Evolutionary conservation across 2,888 invertebrate genomes (phyloP).

Genomic region (Heteropelma amictum): DNA sequence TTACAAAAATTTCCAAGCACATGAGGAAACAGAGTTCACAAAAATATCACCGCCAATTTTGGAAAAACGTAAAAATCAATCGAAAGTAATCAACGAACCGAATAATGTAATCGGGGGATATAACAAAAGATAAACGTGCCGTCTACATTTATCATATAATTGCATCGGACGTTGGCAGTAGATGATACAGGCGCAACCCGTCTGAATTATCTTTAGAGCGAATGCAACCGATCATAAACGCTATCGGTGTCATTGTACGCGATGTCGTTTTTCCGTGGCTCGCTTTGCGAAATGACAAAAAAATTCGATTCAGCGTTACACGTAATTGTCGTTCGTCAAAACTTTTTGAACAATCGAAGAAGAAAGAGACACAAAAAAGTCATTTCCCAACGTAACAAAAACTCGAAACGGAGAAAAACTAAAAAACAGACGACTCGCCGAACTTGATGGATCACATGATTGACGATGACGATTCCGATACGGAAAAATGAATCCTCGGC

Average conservation of each 20-base stretch:
- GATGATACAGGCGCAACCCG: slow-evolving; percentile 54
- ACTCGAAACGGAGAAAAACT: slow-evolving; percentile 11
- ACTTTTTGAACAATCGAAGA: not conserved
- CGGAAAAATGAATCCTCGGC: not conserved
- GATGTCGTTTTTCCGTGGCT: not conserved
- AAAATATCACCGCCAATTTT: slow-evolving; percentile 3
- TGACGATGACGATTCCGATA: slow-evolving; percentile 17
- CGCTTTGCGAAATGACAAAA: not conserved
- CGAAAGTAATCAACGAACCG: slow-evolving; percentile 5
- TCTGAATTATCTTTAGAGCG: slow-evolving; percentile 49
- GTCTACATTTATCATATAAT: slow-evolving; percentile 75
- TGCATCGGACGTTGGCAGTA: slow-evolving; percentile 57
- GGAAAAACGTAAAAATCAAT: slow-evolving; percentile 6
- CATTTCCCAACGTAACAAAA: too few species aligned
- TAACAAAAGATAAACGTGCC: slow-evolving; percentile 63
- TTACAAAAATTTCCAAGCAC: too few species aligned
- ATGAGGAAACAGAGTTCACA: too few species aligned
- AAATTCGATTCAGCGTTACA: too few species aligned
- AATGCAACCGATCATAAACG: slow-evolving; percentile 47
- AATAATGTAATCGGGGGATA: slow-evolving; percentile 43
- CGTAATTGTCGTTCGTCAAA: too few species aligned
- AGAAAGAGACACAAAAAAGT: not conserved
- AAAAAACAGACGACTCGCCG: slow-evolving; percentile 39
- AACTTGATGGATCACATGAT: slow-evolving; percentile 57
- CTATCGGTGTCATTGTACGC: slow-evolving; percentile 63